Evolutionary conservation across 2,113 vertebrate species (phyloP), one percentile per base, ranked within the genome.

Genomic region (Cromileptes altivelis): DNA sequence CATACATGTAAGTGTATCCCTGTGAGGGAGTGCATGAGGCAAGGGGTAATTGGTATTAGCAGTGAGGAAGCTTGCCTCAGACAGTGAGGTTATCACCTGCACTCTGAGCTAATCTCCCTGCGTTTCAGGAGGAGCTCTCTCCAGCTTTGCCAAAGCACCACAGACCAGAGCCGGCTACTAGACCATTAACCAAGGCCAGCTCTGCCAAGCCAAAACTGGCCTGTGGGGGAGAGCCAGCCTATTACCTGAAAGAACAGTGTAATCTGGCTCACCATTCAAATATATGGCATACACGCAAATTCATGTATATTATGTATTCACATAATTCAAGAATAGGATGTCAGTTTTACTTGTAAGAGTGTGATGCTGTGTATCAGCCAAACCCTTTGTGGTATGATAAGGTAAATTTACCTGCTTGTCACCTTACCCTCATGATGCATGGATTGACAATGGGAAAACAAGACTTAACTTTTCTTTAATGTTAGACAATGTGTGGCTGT

Each of bases 1-100:
- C 42, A 50, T 68, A 65, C 57, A 77, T 86, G 72, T 60, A 68
- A 81, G 61, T 45, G 13, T 85, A 70, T 89, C 82, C 78, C 60
- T 74, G 42, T 62, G 49, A 81, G 88, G 77, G 75, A 71, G 75
- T 47, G 75, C 55, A 67, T 73, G 81, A 86, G 74, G 64, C 74
- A 23, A 70, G 75, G 84, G 82, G 86, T 94, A 91, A 93, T 89
- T 92, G 91, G 88, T 77, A 90, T 92, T 88, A 93, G 75, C 57
- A 58, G 55, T 63, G 72, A 89, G 74, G 84, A 85, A 83, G 81
- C 83, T 60, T 14, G 61, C 70, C 73, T 88, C 85, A 91, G 87
- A 90, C 79, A 65, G 75, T 57, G 84, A 82, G 94, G 92, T 94
- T 89, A 91, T 88, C 81, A 85, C 88, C 89, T 93, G 78, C 40